Conservation (phyloP, 2,797 vertebrate genomes). For the Catostomus latipinnis region DNA sequence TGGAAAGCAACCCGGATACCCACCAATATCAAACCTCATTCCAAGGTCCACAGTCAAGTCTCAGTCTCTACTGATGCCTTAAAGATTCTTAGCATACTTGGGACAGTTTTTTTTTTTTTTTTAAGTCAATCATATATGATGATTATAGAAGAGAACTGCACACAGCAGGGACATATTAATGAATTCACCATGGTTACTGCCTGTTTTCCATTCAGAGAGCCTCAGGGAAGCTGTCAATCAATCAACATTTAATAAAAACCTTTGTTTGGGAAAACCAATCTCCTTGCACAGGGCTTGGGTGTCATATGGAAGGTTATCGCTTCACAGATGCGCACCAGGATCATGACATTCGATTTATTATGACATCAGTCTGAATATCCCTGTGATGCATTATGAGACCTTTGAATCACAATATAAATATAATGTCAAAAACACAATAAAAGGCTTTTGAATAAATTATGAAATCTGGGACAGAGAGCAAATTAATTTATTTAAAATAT, state of each 20-base stretch:
- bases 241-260: constrained; percentile 72
- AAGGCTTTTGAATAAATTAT: neutral
- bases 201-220: constrained; percentile 76
- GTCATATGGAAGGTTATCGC: neutral
- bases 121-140: neutral
- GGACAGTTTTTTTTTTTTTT: neutral
- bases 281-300: neutral
- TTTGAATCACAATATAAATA: neutral
- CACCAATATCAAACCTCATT: constrained; percentile 29
- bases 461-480: constrained; percentile 2
- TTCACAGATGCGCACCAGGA: neutral
- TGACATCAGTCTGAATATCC: neutral
- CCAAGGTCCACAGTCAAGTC: neutral
- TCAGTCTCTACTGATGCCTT: neutral
- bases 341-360: neutral
- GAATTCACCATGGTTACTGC: constrained; percentile 73
- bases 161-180: constrained; percentile 21
- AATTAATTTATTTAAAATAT: too few relatives aligned
- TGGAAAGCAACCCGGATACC: constrained; percentile 32
- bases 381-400: neutral
- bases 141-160: neutral
- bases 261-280: constrained; percentile 10
- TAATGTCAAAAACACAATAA: neutral
- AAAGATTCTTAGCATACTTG: neutral
- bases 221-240: constrained; percentile 79